Evolutionary conservation across 2,888 invertebrate species (phyloP).

Genomic region (Hipparchia sbordonii): DNA sequence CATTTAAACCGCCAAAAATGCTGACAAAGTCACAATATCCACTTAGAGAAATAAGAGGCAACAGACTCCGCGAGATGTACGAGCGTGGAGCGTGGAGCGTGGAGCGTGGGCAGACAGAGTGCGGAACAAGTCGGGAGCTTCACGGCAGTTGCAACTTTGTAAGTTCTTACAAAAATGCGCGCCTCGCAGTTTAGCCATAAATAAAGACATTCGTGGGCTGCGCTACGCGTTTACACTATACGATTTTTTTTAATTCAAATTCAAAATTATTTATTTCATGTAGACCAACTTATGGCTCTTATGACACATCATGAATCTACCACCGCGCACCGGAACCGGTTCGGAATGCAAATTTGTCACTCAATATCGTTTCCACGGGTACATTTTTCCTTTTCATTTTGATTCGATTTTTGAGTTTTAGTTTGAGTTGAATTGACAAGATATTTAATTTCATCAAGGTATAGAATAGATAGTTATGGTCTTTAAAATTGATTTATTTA

Average conservation of each 20-base stretch:
- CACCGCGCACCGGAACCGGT: no score
- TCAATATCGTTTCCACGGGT: no score
- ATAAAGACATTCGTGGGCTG: slow-evolving; percentile 51
- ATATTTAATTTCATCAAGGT: no score
- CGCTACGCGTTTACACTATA: slow-evolving; percentile 5
- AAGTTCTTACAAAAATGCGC: slow-evolving; percentile 44
- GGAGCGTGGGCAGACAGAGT: slow-evolving; percentile 13
- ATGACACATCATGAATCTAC: no score
- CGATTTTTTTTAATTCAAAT: neutral
- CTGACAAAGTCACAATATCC: slow-evolving; percentile 28
- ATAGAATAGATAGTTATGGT: no score
- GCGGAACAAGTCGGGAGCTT: slow-evolving; percentile 33
- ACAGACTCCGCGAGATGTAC: slow-evolving; percentile 19
- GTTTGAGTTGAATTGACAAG: no score
- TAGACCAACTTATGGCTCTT: no score
- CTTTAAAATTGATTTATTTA: no score
- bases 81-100: neutral
- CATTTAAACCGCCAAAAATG: slow-evolving; percentile 1
- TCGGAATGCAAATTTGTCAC: no score
- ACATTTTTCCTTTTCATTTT: no score
- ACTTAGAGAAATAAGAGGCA: slow-evolving; percentile 29
- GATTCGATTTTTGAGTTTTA: no score
- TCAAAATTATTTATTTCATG: no score
- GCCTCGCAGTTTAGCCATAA: slow-evolving; percentile 52
- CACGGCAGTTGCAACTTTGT: slow-evolving; percentile 37